Evolutionary conservation across 92 coral and sea anemone genomes (phyloP), one percentile per base, ranked within the genome.

Genomic region (Palythoa heliodiscus): DNA sequence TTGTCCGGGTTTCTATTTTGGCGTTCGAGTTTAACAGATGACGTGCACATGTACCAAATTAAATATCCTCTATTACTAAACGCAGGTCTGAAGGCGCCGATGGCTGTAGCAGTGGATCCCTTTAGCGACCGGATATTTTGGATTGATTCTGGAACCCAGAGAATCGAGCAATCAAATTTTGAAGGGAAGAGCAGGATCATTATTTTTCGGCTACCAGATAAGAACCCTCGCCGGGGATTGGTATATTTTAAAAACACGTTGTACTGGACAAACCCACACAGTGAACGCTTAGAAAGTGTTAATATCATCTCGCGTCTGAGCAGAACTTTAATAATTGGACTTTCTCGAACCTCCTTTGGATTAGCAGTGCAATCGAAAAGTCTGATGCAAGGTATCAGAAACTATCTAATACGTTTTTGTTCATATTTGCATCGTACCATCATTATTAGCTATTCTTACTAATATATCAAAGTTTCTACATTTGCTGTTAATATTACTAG

Each of bases 261-360:
- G 84, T 79, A 79, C 19, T 79, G 84, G 84, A 79, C 73, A 61
- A 66, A 79, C 55, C 71, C 84, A 43, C 40, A 35, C n/a, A 79
- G 2, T 2, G 84, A 66, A 63, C 22, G 84, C 43, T 3, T 79
- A 61, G 84, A 79, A 22, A 40, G 57, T 22, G 17, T 79, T 47
- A 53, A 79, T 39, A 22, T 64, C 13, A 13, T 13, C 40, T 61
- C 71, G 37, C 53, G 55, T 43, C 23, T 11, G 9, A 40, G n/a
- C 6, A 79, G 38, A 17, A 47, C 73, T 2, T 39, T 79, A 22
- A 35, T 63, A 7, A 61, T 71, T n/a, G 84, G 73, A 20, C 37
- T 61, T 40, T n/a, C 39, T 3, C 43, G 73, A n/a, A 61, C 40
- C 2, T 64, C 58, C 0, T 61, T 40, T 35, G 84, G 24, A 0